Evolutionary conservation across 2,888 invertebrate species (phyloP).

Genomic region (Chesias legatella): DNA sequence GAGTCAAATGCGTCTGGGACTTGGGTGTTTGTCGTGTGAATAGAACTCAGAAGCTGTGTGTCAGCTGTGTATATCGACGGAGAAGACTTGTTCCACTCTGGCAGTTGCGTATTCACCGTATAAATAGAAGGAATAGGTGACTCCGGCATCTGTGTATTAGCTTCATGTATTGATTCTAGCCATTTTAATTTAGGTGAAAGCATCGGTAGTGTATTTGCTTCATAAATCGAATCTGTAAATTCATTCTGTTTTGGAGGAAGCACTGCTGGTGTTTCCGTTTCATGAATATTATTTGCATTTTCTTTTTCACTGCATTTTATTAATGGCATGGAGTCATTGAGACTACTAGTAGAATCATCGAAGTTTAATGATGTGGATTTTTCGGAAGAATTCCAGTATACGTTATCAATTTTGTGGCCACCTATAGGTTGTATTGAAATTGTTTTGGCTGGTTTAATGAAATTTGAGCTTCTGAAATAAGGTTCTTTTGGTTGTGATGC

Average conservation of each 20-base stretch:
- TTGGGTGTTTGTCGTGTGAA: neutral
- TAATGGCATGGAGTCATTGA: constrained; percentile 38
- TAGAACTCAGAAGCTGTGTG: constrained; percentile 18
- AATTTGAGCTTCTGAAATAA: constrained; percentile 38
- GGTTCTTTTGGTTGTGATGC: constrained; percentile 47
- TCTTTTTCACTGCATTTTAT: constrained; percentile 28
- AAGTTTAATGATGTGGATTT: constrained; percentile 52
- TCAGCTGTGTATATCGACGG: constrained; percentile 18
- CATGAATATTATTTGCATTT: constrained; percentile 33
- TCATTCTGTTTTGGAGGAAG: constrained; percentile 1
- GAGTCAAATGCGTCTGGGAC: neutral
- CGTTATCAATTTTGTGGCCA: constrained; percentile 51
- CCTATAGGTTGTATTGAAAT: constrained; percentile 51
- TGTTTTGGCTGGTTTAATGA: constrained; percentile 51
- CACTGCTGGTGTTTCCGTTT: constrained; percentile 53
- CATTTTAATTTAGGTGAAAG: constrained; percentile 32
- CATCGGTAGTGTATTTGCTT: constrained; percentile 11
- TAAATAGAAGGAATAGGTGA: constrained; percentile 11
- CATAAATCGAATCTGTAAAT: neutral
- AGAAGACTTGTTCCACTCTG: constrained; percentile 1
- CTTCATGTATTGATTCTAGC: constrained; percentile 47
- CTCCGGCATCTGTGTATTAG: constrained; percentile 39
- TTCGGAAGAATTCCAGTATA: constrained; percentile 58
- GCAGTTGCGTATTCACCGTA: constrained; percentile 18
- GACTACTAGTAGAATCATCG: constrained; percentile 40